These are phyloP conservation scores for Cheilosia urbana DNA, from an alignment of 2,888 invertebrate genomes.

Conservation along the genomic window DNA sequence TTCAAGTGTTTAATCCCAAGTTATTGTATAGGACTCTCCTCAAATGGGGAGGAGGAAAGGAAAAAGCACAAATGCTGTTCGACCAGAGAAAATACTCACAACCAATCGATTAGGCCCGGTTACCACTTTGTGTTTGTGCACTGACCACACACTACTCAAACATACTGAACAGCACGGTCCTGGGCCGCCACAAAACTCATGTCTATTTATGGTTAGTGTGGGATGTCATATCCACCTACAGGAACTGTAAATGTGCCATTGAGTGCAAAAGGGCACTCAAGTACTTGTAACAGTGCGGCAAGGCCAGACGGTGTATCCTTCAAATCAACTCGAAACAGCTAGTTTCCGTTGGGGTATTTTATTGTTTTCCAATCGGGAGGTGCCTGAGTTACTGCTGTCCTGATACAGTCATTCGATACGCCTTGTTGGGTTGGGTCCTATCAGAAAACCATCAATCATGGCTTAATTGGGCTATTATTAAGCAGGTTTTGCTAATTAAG, in stretches of 20 bases:
- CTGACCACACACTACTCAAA: constrained; percentile 69
- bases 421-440: constrained; percentile 4
- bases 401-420: constrained; percentile 37
- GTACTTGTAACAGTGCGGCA: not conserved
- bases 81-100: not conserved
- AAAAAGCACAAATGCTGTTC: not conserved
- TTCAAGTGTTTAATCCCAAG: constrained; percentile 52
- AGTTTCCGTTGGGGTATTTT: constrained; percentile 63
- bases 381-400: not conserved
- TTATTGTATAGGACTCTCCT: not conserved
- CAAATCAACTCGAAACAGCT: constrained; percentile 60
- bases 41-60: not conserved
- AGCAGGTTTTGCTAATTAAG: constrained; percentile 61
- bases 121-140: constrained; percentile 37
- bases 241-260: constrained; percentile 33
- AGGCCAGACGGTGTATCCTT: constrained; percentile 38
- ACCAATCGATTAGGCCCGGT: constrained; percentile 45
- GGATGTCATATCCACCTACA: constrained; percentile 62
- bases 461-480: constrained; percentile 58
- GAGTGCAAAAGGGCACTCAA: not conserved
- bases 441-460: constrained; percentile 57
- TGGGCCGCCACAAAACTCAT: constrained; percentile 59
- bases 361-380: constrained; percentile 54
- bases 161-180: constrained; percentile 45
- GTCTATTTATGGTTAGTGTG: constrained; percentile 67